Percentiles rank a stretch among this genome's conserved stretches.
These are phyloP conservation scores for Varecia variegata DNA, from an alignment of 2,797 vertebrate species.

Conservation along the genomic window DNA sequence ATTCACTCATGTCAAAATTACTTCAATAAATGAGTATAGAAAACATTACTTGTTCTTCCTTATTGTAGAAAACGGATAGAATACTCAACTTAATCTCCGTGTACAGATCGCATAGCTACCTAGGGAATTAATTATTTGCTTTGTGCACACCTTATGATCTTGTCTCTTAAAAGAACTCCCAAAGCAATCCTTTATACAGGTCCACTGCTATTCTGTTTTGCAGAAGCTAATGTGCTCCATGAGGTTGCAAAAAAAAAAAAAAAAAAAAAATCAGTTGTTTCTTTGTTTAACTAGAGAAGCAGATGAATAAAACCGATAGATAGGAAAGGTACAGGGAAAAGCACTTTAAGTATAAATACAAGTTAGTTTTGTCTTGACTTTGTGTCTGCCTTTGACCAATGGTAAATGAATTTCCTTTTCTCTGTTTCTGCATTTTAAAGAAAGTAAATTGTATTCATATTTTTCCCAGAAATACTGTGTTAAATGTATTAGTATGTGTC, in stretches of 20 bases:
- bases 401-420: neutral
- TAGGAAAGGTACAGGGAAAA: neutral
- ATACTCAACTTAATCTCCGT: conserved; percentile 13
- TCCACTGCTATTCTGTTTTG: conserved; percentile 39
- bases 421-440: neutral
- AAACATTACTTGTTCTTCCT: conserved; percentile 9
- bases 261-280: neutral
- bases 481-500: neutral
- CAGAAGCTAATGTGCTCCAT: conserved; percentile 26
- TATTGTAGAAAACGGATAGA: conserved; percentile 22
- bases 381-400: neutral
- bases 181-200: conserved; percentile 35
- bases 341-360: neutral
- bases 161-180: conserved; percentile 67
- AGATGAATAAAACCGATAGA: neutral
- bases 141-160: conserved; percentile 64
- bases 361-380: neutral
- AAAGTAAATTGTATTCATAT: neutral
- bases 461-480: neutral
- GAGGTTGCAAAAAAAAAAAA: conserved; percentile 8
- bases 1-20: conserved; percentile 1
- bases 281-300: conserved; percentile 32
- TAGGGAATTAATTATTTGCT: conserved; percentile 76
- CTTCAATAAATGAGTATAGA: neutral
- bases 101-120: conserved; percentile 40